phyloP scores from a whole-genome alignment of 2,888 invertebrate species.

The Ellobium chinense region DNA sequence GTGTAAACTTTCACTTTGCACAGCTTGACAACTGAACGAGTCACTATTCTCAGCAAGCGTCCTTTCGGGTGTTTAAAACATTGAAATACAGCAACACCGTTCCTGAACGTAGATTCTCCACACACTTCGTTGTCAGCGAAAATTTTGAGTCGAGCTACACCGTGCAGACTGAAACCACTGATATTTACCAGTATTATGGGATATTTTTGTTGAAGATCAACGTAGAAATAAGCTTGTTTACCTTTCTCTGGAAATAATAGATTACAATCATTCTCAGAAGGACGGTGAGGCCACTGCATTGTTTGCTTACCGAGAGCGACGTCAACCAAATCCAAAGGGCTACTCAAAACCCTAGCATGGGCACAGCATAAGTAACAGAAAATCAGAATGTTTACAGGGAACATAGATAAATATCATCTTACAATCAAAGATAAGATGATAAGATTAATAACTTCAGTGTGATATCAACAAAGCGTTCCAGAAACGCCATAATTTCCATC shows the following conservation, averaged over 20 bases:
- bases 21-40: background rate
- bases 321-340: background rate
- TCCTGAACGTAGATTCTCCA: background rate
- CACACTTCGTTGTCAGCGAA: background rate
- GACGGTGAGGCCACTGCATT: background rate
- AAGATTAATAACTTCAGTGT: too few relatives aligned
- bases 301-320: constrained; percentile 6
- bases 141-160: background rate
- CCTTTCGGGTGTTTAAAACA: background rate
- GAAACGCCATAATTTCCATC: too few relatives aligned
- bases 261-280: too few relatives aligned
- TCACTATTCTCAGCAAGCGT: background rate
- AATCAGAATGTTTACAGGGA: background rate
- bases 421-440: background rate
- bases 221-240: too few relatives aligned
- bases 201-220: too few relatives aligned
- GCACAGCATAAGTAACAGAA: background rate
- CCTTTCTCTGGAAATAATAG: too few relatives aligned
- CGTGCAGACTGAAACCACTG: background rate
- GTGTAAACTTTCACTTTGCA: constrained; percentile 30
- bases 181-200: background rate
- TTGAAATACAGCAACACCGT: background rate
- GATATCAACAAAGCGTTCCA: too few relatives aligned
- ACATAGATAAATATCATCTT: constrained; percentile 33
- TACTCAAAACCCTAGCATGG: background rate